These are phyloP conservation scores for Semotilus atromaculatus DNA, from an alignment of 2,797 vertebrate genomes.

Conservation along the genomic window DNA sequence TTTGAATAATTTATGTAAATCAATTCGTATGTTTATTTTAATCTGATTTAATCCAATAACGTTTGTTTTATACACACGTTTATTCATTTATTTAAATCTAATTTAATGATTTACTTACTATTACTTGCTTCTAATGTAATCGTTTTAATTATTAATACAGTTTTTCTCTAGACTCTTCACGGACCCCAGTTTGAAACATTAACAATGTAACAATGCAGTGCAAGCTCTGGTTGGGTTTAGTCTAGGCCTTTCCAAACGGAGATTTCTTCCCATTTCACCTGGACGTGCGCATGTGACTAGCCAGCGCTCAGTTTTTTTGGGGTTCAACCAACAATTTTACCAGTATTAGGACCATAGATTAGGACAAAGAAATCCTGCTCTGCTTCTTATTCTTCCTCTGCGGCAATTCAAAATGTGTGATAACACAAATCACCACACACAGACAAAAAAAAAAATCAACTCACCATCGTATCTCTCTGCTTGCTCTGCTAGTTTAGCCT, in stretches of 20 bases:
- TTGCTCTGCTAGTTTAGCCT: slow-evolving; percentile 95
- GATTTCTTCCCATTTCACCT: not conserved
- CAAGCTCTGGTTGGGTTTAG: not conserved
- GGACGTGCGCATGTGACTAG: not conserved
- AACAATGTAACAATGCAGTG: not conserved
- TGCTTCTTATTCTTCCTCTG: not conserved
- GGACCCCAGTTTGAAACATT: not conserved
- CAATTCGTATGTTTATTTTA: not conserved
- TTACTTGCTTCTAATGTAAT: no score
- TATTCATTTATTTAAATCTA: not conserved
- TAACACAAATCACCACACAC: not conserved
- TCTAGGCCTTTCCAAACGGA: slow-evolving; percentile 7
- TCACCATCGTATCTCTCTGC: slow-evolving; percentile 97
- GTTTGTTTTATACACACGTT: not conserved
- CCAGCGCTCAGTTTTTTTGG: not conserved
- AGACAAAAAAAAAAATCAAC: slow-evolving; percentile 45
- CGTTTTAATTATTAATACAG: not conserved
- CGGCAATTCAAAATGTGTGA: not conserved
- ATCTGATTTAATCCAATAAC: not conserved
- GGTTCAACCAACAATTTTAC: not conserved
- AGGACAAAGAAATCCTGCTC: not conserved
- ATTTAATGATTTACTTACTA: not conserved
- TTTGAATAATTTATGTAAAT: not conserved
- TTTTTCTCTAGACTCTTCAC: not conserved
- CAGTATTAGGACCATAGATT: not conserved